Percentiles rank a stretch among this genome's conserved stretches.
Evolutionary conservation across 2,113 vertebrate species (phyloP).

Genomic region (Psettodes erumei): DNA sequence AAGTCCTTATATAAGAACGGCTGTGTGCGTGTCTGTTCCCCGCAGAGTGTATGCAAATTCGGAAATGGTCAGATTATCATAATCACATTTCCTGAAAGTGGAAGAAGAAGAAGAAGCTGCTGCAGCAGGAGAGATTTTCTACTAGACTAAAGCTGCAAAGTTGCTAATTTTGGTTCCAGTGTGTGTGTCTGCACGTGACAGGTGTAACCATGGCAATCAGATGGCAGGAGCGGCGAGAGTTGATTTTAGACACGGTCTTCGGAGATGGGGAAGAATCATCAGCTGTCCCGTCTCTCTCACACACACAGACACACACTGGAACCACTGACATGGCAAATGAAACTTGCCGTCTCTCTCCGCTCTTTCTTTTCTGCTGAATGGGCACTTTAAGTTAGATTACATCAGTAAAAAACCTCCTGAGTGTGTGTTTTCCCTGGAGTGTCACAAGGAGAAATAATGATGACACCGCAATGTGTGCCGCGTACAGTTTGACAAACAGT

Average conservation of each 20-base stretch:
- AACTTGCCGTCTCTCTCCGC: neutral
- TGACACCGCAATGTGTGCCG: slow-evolving; percentile 4
- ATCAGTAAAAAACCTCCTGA: slow-evolving; percentile 9
- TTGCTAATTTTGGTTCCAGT: slow-evolving; percentile 6
- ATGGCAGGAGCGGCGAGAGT: neutral
- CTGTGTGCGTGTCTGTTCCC: neutral
- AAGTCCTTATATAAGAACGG: neutral
- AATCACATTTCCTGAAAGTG: neutral
- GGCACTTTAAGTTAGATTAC: slow-evolving; percentile 18
- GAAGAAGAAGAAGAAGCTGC: neutral
- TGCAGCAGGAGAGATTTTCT: neutral
- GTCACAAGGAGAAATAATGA: slow-evolving; percentile 18
- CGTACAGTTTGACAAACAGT: neutral
- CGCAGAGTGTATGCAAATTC: neutral
- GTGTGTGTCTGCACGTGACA: slow-evolving; percentile 29
- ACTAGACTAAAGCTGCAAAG: neutral
- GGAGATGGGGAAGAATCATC: neutral
- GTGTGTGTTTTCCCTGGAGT: slow-evolving; percentile 1
- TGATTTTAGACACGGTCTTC: slow-evolving; percentile 31
- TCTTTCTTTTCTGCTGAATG: slow-evolving; percentile 30
- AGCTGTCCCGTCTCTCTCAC: neutral
- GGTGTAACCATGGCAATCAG: slow-evolving; percentile 47
- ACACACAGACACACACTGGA: neutral
- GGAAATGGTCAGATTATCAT: neutral
- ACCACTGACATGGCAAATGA: slow-evolving; percentile 6